Evolutionary conservation across 2,888 invertebrate species (phyloP), one percentile per base, ranked within the genome.

Genomic region (Ochlodes sylvanus): DNA sequence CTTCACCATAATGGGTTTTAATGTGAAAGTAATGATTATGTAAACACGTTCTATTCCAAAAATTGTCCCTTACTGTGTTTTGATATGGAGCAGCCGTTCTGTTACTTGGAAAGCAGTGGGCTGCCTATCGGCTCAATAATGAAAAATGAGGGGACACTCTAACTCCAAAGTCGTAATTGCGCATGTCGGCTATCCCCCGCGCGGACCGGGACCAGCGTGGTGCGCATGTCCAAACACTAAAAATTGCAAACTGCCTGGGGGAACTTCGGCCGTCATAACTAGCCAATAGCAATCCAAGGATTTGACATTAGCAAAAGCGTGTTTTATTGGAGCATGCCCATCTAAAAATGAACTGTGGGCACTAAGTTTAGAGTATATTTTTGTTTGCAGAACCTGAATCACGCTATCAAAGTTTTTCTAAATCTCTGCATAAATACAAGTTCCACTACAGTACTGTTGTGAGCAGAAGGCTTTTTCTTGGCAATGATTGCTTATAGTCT

Each of bases 381-480:
- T 63, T 12, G 19, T 14, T 54, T 15, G 54, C 5, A 15, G 6
- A 38, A 17, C 52, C 63, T 63, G 42, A 55, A 63, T 55, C 63
- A 17, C 63, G 63, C 63, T 63, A 55, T 55, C 32, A 14, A 44
- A 32, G 15, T 44, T 63, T 63, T 55, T 17, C 38, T 1, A 32
- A 44, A 17, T 63, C 14, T 63, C 21, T 54, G 44, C 55, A 63
- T 63, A 63, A 55, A 55, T 63, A 63, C 55, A 44, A 63, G 14
- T 19, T 3, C 27, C 55, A 4, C 9, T 9, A 9, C 15, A 15
- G 14, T 17, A 32, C 7, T 63, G 14, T 4, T 32, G 55, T 27
- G 54, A 44, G 63, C 63, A 63, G 63, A 55, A 63, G 63, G 63
- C 27, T 54, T 63, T 62, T 63, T 55, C 63, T 15, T 63, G 17